phyloP scores from a whole-genome alignment of 2,888 invertebrate genomes.

The Lymantria monacha region DNA sequence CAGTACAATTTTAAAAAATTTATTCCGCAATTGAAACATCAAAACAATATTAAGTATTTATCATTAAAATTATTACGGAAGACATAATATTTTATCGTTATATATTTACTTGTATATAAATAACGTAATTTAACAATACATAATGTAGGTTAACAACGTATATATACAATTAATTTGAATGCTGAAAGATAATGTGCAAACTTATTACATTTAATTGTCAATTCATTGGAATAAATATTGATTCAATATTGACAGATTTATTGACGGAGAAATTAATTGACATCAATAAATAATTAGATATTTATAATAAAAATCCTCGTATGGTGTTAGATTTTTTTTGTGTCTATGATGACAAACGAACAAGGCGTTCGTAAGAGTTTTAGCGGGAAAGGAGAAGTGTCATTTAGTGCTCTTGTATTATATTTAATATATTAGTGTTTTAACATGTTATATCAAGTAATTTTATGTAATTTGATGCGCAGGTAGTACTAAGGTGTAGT shows the following conservation, averaged over 20 bases:
- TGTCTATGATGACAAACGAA: too few relatives aligned
- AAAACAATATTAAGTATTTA: neutral
- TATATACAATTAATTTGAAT: neutral
- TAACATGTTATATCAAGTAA: too few relatives aligned
- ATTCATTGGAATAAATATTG: too few relatives aligned
- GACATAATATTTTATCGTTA: neutral
- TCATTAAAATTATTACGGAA: neutral
- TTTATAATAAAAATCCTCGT: too few relatives aligned
- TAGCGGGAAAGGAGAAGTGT: too few relatives aligned
- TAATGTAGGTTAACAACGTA: neutral
- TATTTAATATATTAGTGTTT: too few relatives aligned
- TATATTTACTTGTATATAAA: neutral
- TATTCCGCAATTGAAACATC: neutral
- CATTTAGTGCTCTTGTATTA: too few relatives aligned
- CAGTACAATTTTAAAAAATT: neutral
- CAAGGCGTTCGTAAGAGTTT: too few relatives aligned
- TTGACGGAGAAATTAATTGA: neutral
- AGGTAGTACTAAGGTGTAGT: too few relatives aligned
- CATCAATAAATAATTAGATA: too few relatives aligned
- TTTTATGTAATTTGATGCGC: too few relatives aligned
- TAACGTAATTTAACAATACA: neutral
- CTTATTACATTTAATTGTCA: neutral
- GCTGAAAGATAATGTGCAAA: neutral
- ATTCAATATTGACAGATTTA: neutral
- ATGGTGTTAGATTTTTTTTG: too few relatives aligned